Evolutionary conservation across 2,888 invertebrate species (phyloP).

Genomic region (Leucophenga maculata): DNA sequence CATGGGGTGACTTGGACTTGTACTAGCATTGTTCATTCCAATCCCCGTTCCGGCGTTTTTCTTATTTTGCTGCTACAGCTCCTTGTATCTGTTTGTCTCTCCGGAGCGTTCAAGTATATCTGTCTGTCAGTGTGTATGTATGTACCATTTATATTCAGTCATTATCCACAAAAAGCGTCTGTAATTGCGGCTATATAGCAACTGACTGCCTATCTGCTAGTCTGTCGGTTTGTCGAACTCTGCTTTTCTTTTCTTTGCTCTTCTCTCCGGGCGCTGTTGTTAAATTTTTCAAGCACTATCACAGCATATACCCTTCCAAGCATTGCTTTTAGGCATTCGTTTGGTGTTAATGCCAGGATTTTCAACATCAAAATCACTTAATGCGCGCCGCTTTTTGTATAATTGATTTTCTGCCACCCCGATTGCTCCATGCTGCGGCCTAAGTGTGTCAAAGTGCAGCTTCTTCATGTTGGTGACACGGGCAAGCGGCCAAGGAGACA

Average conservation of each 20-base stretch:
- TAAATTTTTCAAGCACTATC: conserved; percentile 17
- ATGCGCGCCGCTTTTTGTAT: conserved; percentile 41
- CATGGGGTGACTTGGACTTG: conserved; percentile 22
- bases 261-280: not conserved
- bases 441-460: conserved; percentile 49
- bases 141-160: conserved; percentile 18
- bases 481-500: conserved; percentile 14
- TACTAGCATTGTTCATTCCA: not conserved
- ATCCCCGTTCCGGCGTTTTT: conserved; percentile 5
- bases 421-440: conserved; percentile 26
- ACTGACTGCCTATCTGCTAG: not conserved
- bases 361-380: conserved; percentile 52
- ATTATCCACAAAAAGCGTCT: conserved; percentile 22
- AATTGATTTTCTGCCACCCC: conserved; percentile 52
- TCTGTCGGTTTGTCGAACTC: no score
- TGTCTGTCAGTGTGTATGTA: not conserved
- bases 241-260: not conserved
- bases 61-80: conserved; percentile 3
- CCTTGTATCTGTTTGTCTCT: conserved; percentile 9
- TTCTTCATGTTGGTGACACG: conserved; percentile 13
- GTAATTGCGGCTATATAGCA: conserved; percentile 19
- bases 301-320: conserved; percentile 42
- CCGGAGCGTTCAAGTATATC: not conserved
- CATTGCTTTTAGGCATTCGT: conserved; percentile 22
- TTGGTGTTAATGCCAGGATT: conserved; percentile 53